These are phyloP conservation scores for Daubentonia madagascariensis DNA, from an alignment of 2,113 vertebrate species.

Conservation along the genomic window DNA sequence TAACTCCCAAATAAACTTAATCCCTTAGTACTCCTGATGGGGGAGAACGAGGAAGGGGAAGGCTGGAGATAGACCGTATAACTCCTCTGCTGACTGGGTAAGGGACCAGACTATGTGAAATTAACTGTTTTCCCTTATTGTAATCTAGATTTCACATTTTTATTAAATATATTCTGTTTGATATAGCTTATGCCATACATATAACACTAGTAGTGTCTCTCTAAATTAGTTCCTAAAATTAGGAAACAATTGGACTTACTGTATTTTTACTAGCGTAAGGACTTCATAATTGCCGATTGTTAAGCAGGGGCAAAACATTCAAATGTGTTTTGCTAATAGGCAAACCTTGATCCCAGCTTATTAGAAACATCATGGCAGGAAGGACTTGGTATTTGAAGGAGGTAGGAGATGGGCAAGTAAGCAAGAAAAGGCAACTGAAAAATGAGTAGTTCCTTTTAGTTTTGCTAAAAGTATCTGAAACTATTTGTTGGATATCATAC, in stretches of 20 bases:
- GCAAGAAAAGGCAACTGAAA: neutral
- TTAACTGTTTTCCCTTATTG: neutral
- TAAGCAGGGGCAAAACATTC: neutral
- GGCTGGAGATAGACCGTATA: neutral
- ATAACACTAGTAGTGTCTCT: neutral
- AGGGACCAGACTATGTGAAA: neutral
- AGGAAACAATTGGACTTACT: neutral
- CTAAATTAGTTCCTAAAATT: neutral
- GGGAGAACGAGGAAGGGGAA: neutral
- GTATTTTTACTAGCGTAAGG: neutral
- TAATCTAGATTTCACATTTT: constrained; percentile 4
- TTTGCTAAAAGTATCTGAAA: neutral
- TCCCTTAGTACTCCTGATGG: neutral
- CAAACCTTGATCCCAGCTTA: neutral
- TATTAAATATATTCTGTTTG: neutral
- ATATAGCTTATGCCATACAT: neutral
- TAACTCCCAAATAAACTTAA: neutral
- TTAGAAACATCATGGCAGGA: neutral
- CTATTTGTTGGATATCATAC: neutral
- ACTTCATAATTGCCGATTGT: neutral
- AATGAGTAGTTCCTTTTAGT: neutral
- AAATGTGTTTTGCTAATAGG: neutral
- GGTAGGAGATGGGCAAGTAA: neutral
- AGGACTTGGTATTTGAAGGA: neutral
- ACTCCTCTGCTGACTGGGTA: neutral